phyloP scores from a whole-genome alignment of 2,113 vertebrate species.

The Trachemys scripta region DNA sequence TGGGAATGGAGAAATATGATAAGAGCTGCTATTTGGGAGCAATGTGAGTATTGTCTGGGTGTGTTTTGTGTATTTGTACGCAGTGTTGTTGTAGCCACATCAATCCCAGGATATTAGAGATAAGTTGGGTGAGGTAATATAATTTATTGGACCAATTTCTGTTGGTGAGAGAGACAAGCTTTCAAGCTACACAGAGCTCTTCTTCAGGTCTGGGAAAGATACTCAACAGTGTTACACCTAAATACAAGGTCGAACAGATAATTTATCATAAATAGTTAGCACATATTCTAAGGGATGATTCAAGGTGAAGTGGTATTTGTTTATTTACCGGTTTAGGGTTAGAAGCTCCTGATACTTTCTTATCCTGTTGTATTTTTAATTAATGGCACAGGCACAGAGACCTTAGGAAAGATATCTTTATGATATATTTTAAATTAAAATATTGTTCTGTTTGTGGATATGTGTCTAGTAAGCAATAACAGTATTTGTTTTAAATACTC shows the following conservation, averaged over 20 bases:
- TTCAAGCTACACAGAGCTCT: background rate
- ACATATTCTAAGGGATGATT: background rate
- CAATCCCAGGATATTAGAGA: background rate
- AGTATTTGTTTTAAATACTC: background rate
- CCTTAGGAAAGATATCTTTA: background rate
- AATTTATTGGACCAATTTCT: background rate
- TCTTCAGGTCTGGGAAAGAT: background rate
- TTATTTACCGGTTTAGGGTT: background rate
- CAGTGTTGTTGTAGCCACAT: background rate
- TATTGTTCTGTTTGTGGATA: background rate
- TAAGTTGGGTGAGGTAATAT: background rate
- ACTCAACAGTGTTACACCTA: background rate
- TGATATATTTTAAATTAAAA: background rate
- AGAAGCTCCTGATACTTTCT: fast-evolving
- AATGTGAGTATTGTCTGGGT: background rate
- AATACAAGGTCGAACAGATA: background rate
- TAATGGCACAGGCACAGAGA: background rate
- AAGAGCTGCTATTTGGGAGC: background rate
- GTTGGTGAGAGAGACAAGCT: background rate
- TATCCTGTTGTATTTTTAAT: background rate
- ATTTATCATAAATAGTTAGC: background rate
- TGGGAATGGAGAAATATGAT: background rate
- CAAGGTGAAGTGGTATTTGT: background rate
- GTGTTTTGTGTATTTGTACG: background rate
- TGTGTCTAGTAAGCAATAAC: background rate